Percentiles rank a stretch among this genome's conserved stretches.
Conservation (phyloP, 2,888 invertebrate species). For the Mycalesis mineus region DNA sequence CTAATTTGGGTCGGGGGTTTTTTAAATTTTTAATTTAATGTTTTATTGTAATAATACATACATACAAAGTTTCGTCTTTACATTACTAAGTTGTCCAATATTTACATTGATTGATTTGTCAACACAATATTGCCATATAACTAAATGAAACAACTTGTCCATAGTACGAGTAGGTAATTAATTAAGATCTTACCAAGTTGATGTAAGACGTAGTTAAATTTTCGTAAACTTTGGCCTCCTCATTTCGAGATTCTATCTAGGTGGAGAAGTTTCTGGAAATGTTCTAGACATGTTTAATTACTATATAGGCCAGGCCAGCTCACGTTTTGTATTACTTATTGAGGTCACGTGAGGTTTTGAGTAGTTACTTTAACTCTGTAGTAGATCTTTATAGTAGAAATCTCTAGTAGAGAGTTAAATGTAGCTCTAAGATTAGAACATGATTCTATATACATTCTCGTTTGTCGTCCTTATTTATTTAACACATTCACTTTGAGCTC, state of each 20-base stretch:
- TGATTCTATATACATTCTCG: too few species aligned
- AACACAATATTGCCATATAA: neutral
- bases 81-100: constrained; percentile 9
- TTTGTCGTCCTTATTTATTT: too few species aligned
- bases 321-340: neutral
- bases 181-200: neutral
- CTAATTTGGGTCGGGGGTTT: too few species aligned
- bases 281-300: constrained; percentile 1
- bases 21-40: too few species aligned
- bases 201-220: neutral
- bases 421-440: too few species aligned
- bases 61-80: too few species aligned
- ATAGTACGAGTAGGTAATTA: neutral
- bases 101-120: neutral
- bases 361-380: too few species aligned
- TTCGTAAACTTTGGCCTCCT: neutral
- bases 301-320: neutral
- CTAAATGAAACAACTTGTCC: neutral
- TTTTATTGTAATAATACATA: too few species aligned
- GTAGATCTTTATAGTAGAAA: too few species aligned
- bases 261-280: neutral
- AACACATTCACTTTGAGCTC: too few species aligned
- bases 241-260: neutral
- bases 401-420: too few species aligned
- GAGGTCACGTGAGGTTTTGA: neutral